Evolutionary conservation across 23 tunicate species (phyloP).

Genomic region (Diplosoma virens): DNA sequence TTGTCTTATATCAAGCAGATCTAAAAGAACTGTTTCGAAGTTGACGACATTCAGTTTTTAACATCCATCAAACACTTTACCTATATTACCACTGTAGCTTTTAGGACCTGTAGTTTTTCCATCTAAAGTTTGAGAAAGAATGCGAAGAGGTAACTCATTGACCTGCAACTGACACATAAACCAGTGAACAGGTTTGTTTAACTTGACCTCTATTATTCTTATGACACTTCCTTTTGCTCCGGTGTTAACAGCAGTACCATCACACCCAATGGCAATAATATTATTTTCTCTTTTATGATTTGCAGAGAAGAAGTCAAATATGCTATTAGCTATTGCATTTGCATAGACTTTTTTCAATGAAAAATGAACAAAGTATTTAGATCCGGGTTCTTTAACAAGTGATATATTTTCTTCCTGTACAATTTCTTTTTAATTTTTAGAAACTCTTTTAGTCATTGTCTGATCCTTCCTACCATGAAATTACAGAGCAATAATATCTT

Average conservation of each 20-base stretch:
- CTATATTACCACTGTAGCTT: neutral
- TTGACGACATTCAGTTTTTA: neutral
- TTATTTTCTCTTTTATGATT: neutral
- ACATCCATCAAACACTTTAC: too few relatives aligned
- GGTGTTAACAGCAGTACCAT: neutral
- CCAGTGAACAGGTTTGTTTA: neutral
- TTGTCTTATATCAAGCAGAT: neutral
- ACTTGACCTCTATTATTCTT: neutral
- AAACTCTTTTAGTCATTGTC: too few relatives aligned
- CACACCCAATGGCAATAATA: slow-evolving; percentile 4
- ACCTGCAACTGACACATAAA: neutral
- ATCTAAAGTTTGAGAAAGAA: too few relatives aligned
- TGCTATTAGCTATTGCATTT: neutral
- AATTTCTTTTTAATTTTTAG: too few relatives aligned
- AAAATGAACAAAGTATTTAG: too few relatives aligned
- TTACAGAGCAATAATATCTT: too few relatives aligned
- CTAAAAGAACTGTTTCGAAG: neutral
- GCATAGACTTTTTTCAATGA: neutral
- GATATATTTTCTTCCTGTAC: too few relatives aligned
- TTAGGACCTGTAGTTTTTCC: too few relatives aligned
- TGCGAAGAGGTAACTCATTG: neutral
- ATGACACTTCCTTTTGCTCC: neutral
- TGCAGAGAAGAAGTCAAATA: neutral
- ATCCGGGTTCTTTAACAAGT: too few relatives aligned
- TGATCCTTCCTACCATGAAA: too few relatives aligned